Base-by-base conservation (phyloP, 2,113 vertebrate genomes). In the Cyanistes caeruleus region DNA sequence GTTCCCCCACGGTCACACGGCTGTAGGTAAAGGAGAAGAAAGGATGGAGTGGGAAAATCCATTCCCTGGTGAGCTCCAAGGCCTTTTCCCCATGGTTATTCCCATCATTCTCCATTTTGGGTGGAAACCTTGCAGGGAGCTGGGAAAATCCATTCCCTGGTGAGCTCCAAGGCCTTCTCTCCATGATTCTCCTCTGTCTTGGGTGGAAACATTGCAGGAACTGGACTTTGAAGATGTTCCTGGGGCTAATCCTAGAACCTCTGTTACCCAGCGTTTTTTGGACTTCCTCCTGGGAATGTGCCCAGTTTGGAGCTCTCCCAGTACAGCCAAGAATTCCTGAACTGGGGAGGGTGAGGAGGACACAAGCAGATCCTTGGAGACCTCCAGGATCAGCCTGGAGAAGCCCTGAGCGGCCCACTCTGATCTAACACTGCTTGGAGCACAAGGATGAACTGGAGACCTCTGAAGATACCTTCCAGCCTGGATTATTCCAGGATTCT, bases 1-100 rank as follows among this genome's bases (percentile, higher is more conserved):
- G 12, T 33, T 21, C 24, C 23, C 8, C 24, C 46, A 23, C 0
- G 19, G n/a, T 3, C 23, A 43, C 0, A 3, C 16, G 65, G 82
- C 7, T 28, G 18, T 22, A 39, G 0, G 2, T 6, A 17, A 82
- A 56, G 39, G 13, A 73, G 15, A 16, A 48, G 15, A 44, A 63
- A 52, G 6, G 15, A 60, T 7, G 35, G 69, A 27, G 17, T 39
- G 3, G 70, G 62, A 43, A 82, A 62, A 77, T 39, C 41, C 9
- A 25, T 7, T 14, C 31, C 19, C 12, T 37, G 19, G 5, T 21
- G 20, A 53, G 13, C 6, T 8, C 30, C 24, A 46, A 68, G 35
- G 19, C 64, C 46, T 82, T 16, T 18, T 14, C 20, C 85, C 46
- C 20, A 1, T 41, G 33, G 27, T 59, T 19, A 39, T 60, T 6